A percentile compares a stretch with the other conserved stretches of the same genome.
Conservation (phyloP, 2,113 vertebrate genomes). For the Scalopus aquaticus region DNA sequence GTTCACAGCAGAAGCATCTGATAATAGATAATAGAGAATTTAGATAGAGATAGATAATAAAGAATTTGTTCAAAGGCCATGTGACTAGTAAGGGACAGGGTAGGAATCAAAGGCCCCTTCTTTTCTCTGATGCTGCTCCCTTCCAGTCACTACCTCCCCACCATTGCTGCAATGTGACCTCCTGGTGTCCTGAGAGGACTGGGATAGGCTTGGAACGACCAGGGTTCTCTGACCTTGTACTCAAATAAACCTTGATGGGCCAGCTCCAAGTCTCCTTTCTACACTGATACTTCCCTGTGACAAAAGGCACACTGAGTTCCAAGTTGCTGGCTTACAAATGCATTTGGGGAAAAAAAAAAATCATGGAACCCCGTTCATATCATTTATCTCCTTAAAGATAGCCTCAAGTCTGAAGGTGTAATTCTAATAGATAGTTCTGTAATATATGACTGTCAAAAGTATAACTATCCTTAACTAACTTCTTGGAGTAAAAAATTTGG, state of each 20-base stretch:
- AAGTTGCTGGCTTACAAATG: background rate
- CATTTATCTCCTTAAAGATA: background rate
- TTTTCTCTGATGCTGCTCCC: background rate
- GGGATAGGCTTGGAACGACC: background rate
- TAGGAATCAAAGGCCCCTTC: background rate
- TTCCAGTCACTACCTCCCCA: background rate
- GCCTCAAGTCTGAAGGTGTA: background rate
- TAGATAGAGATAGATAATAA: background rate
- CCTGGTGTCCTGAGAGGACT: background rate
- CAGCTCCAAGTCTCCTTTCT: background rate
- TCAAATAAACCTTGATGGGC: background rate
- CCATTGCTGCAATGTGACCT: background rate
- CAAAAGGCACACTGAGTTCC: background rate
- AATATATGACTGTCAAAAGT: background rate
- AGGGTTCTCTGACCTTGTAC: background rate
- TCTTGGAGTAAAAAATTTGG: conserved; percentile 22
- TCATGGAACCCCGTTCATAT: background rate
- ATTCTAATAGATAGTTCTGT: conserved; percentile 12
- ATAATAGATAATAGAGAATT: background rate
- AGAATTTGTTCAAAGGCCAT: background rate
- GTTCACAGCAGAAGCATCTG: background rate
- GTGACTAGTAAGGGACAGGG: background rate
- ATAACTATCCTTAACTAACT: background rate
- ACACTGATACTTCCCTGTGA: background rate
- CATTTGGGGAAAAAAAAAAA: background rate